A percentile compares a stretch with the other conserved stretches of the same genome.
Evolutionary conservation across 2,797 vertebrate genomes (phyloP).

Genomic region (Liasis olivaceus): DNA sequence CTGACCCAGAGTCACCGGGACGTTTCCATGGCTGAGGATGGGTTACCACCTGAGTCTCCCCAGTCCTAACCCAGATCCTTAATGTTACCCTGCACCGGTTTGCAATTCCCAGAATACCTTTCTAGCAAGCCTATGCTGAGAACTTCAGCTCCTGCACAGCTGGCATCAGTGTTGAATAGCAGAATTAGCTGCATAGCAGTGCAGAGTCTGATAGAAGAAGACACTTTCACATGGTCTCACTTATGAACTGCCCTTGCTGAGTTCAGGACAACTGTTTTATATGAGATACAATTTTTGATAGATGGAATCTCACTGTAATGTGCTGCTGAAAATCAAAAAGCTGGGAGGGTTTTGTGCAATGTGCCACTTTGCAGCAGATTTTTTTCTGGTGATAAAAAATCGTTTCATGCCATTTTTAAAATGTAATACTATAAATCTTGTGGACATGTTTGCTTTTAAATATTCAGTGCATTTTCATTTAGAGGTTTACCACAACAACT

Average conservation of each 20-base stretch:
- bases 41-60: background rate
- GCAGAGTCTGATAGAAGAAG: background rate
- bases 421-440: background rate
- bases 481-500: background rate
- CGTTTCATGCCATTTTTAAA: background rate
- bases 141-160: background rate
- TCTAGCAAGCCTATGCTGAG: background rate
- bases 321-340: conserved; percentile 27
- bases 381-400: background rate
- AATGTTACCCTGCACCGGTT: background rate
- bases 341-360: conserved; percentile 7
- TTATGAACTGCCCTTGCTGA: background rate
- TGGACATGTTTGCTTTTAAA: background rate
- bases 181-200: background rate
- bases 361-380: background rate
- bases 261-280: background rate
- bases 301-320: conserved; percentile 3
- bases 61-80: background rate
- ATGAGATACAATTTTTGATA: conserved; percentile 12
- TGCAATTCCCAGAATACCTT: background rate
- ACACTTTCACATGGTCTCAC: background rate
- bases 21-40: background rate
- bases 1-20: background rate
- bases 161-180: background rate
- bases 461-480: background rate